phyloP scores from a whole-genome alignment of 2,888 invertebrate species.

The Diaphora mendica region DNA sequence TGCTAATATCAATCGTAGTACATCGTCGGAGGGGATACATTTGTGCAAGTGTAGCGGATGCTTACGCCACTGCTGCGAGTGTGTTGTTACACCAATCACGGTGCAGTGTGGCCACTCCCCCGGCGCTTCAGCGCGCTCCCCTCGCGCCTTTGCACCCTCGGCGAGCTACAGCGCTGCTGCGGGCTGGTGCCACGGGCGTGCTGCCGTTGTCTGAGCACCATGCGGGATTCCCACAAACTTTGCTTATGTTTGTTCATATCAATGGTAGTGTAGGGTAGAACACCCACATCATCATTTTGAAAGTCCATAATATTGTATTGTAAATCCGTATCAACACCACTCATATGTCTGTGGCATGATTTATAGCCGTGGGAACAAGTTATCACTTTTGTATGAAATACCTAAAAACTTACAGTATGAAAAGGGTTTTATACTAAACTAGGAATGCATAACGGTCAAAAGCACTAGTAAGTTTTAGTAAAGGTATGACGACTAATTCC shows the following conservation, averaged over 20 bases:
- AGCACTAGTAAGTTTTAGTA: background rate
- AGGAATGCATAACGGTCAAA: background rate
- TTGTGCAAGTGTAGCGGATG: constrained; percentile 63
- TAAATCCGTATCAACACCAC: constrained; percentile 82
- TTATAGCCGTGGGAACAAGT: constrained; percentile 82
- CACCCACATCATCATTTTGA: constrained; percentile 85
- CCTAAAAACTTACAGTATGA: background rate
- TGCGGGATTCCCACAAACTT: constrained; percentile 84
- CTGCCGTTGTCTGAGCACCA: constrained; percentile 57
- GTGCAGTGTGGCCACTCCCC: constrained; percentile 63
- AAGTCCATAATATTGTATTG: constrained; percentile 80
- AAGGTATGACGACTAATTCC: background rate
- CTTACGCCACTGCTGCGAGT: constrained; percentile 62
- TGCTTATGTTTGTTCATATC: constrained; percentile 77
- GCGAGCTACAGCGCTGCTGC: constrained; percentile 40
- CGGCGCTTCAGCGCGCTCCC: constrained; percentile 41
- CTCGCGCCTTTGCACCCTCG: constrained; percentile 51
- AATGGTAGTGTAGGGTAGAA: constrained; percentile 74
- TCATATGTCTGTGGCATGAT: constrained; percentile 78
- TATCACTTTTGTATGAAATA: constrained; percentile 9
- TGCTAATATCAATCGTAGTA: constrained; percentile 69
- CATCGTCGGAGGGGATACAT: constrained; percentile 63
- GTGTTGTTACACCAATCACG: constrained; percentile 65
- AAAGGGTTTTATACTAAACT: background rate
- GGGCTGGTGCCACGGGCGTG: constrained; percentile 40